Evolutionary conservation across 1,140 invertebrate species (phyloP).

Genomic region (Bombus breviceps): DNA sequence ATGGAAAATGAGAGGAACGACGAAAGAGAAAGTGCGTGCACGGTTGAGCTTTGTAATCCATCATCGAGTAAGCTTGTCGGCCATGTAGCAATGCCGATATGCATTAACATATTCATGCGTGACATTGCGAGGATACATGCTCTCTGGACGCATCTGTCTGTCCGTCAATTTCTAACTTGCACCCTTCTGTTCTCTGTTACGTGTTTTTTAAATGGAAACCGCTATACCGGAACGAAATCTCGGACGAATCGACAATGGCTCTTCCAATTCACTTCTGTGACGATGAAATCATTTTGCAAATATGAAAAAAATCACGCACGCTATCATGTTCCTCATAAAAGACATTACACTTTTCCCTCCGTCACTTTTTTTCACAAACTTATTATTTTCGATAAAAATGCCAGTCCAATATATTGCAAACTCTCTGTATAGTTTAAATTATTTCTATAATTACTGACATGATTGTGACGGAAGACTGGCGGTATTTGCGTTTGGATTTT

Average conservation of each 20-base stretch:
- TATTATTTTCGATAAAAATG: too few relatives aligned
- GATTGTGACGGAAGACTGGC: neutral
- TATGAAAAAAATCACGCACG: too few relatives aligned
- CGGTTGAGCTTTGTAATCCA: slow-evolving; percentile 42
- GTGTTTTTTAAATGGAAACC: slow-evolving; percentile 21
- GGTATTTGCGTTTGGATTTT: neutral
- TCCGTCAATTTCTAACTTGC: slow-evolving; percentile 48
- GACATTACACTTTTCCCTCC: too few relatives aligned
- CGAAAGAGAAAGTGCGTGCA: slow-evolving; percentile 14
- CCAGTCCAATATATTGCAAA: too few relatives aligned
- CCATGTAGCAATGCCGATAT: neutral
- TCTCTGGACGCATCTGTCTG: slow-evolving; percentile 65
- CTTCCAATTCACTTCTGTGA: neutral
- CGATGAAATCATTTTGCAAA: neutral
- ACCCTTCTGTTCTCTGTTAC: neutral
- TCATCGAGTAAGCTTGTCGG: slow-evolving; percentile 44
- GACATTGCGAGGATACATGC: slow-evolving; percentile 42
- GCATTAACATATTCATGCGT: slow-evolving; percentile 71
- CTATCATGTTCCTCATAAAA: too few relatives aligned
- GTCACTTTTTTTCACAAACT: too few relatives aligned
- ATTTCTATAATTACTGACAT: neutral
- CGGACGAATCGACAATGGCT: neutral
- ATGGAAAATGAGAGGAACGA: slow-evolving; percentile 5
- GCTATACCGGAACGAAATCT: slow-evolving; percentile 8
- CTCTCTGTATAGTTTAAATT: too few relatives aligned